Conservation (phyloP, 2,113 vertebrate species). For the Misgurnus anguillicaudatus region DNA sequence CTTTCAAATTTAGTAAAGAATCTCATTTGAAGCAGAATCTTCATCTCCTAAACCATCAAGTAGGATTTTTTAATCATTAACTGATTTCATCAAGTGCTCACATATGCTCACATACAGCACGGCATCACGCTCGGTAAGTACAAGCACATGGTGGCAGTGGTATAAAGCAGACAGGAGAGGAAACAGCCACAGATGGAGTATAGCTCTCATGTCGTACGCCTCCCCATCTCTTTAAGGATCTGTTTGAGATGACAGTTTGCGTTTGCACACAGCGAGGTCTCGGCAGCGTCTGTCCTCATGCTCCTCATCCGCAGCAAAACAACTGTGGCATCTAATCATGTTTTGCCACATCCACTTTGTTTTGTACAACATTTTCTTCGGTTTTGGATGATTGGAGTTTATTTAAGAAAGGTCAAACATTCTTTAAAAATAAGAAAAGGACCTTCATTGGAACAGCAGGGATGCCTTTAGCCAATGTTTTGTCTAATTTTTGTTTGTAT, state of each 20-base stretch:
- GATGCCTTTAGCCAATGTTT: not conserved
- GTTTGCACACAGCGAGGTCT: conserved; percentile 19
- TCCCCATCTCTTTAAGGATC: conserved; percentile 13
- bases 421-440: conserved; percentile 8
- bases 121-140: not conserved
- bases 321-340: conserved; percentile 52
- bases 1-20: not conserved
- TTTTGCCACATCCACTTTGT: conserved; percentile 42
- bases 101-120: not conserved
- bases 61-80: not conserved
- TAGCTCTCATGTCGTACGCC: not conserved
- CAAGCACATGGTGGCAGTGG: conserved; percentile 20
- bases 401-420: conserved; percentile 24
- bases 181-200: conserved; percentile 9
- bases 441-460: not conserved
- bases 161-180: conserved; percentile 10
- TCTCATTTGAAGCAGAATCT: not conserved
- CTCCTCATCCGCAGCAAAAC: conserved; percentile 36
- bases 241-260: conserved; percentile 26
- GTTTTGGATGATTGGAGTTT: conserved; percentile 19
- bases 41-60: not conserved
- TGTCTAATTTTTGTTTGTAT: too few species aligned
- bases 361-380: conserved; percentile 30
- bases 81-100: not conserved
- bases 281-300: conserved; percentile 6